Base-by-base conservation (phyloP, 2,113 vertebrate genomes). In the Oenanthe melanoleuca region DNA sequence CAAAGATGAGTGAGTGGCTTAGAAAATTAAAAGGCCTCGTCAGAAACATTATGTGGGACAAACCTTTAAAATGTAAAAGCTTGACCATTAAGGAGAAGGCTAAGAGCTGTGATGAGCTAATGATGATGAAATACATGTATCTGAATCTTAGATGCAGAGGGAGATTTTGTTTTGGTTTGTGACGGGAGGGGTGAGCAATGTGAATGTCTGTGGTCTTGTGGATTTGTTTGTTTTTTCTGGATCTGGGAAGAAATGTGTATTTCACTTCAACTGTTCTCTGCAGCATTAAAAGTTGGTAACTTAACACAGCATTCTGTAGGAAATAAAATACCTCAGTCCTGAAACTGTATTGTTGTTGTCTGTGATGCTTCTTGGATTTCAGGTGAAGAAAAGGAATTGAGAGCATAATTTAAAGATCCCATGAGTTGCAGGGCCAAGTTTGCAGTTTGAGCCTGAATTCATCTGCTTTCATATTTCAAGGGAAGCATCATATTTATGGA, bases 41-140 rank as follows among this genome's bases (percentile, higher is more conserved):
- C 40, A 56, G 38, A 82, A 88, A 60, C 26, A 11, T 21, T 57
- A 22, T 2, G 9, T 31, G 65, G 22, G 28, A 49, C 12, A 78
- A 61, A 56, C 28, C 16, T 70, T 25, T 37, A 45, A 77, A 70
- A 57, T 73, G 4, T 16, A 66, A 78, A n/a, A 80, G 18, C 49
- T 69, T 66, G 21, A 29, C 16, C 42, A 8, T 66, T 61, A 52
- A 63, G 44, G 11, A 31, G 59, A 55, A 44, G 55, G 52, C 40
- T 38, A 45, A 81, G 55, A 65, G 28, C 18, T 77, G 1, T 0
- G 0, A 38, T 64, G 75, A 44, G 12, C 28, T 86, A 20, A 47
- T 72, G 15, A 15, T 81, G 25, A 19, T 80, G 49, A 82, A 92
- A 65, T 37, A n/a, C n/a, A 28, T 16, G 7, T 71, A 25, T 38